Evolutionary conservation across 2,888 invertebrate genomes (phyloP).

Genomic region (Scaptodrosophila latifasciaeformis): DNA sequence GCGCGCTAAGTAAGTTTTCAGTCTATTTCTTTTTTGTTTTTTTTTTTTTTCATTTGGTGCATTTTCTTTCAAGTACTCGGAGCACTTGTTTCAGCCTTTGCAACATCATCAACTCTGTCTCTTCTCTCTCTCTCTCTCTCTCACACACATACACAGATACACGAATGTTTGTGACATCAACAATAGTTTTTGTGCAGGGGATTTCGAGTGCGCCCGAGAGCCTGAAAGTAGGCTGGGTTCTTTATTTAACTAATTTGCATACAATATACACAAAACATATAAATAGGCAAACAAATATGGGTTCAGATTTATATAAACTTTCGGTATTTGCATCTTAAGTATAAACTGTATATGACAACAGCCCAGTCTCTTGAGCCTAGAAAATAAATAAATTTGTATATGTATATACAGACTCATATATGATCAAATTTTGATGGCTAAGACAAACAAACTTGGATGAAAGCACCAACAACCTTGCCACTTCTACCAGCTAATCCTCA

Average conservation of each 20-base stretch:
- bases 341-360: no score
- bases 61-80: no score
- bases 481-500: no score
- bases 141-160: no score
- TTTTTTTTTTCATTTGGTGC: not conserved
- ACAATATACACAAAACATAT: slow-evolving; percentile 18
- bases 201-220: slow-evolving; percentile 43
- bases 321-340: no score
- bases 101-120: no score
- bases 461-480: no score
- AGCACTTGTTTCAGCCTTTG: no score
- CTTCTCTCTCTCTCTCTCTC: slow-evolving; percentile 48
- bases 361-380: no score
- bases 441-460: not conserved
- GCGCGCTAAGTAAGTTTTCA: slow-evolving; percentile 54
- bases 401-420: slow-evolving; percentile 2
- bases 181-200: slow-evolving; percentile 55
- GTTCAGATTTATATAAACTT: no score
- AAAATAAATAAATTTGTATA: no score
- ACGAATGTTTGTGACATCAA: slow-evolving; percentile 63
- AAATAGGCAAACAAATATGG: no score
- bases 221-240: slow-evolving; percentile 7
- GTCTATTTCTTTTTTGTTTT: slow-evolving; percentile 17
- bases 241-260: slow-evolving; percentile 31
- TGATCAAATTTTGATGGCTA: not conserved